Percentiles rank a stretch among this genome's conserved stretches.
phyloP scores from a whole-genome alignment of 2,113 vertebrate genomes.

The Gymnogyps californianus region DNA sequence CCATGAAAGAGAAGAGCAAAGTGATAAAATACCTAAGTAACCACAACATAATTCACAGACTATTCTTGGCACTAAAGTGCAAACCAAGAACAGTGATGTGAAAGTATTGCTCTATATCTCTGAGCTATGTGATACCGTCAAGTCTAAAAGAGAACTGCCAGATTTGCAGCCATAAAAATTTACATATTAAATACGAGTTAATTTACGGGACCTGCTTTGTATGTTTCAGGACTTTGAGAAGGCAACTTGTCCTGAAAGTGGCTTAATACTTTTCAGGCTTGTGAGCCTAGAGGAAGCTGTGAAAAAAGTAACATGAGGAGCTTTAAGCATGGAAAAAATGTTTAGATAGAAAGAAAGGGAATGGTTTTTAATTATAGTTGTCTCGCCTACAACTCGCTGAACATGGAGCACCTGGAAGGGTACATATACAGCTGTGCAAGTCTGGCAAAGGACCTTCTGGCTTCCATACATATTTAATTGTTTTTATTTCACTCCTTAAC shows the following conservation, averaged over 20 bases:
- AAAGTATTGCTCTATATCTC: background rate
- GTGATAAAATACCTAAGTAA: background rate
- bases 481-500: background rate
- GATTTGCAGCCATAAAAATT: background rate
- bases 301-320: background rate
- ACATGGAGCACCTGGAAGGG: background rate
- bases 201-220: background rate
- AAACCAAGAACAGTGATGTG: background rate
- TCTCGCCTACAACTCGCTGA: background rate
- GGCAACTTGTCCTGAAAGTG: background rate
- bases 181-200: background rate
- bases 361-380: background rate
- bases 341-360: background rate
- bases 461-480: background rate
- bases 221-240: background rate
- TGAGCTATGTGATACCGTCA: background rate
- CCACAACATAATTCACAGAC: background rate
- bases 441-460: background rate
- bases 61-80: background rate
- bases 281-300: background rate
- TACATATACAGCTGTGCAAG: slow-evolving; percentile 5
- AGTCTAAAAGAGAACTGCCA: background rate
- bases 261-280: background rate
- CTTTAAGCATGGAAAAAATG: background rate
- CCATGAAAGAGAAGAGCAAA: background rate